These are phyloP conservation scores for Enteromius argenteus DNA, from an alignment of 2,797 vertebrate species.

Conservation along the genomic window DNA sequence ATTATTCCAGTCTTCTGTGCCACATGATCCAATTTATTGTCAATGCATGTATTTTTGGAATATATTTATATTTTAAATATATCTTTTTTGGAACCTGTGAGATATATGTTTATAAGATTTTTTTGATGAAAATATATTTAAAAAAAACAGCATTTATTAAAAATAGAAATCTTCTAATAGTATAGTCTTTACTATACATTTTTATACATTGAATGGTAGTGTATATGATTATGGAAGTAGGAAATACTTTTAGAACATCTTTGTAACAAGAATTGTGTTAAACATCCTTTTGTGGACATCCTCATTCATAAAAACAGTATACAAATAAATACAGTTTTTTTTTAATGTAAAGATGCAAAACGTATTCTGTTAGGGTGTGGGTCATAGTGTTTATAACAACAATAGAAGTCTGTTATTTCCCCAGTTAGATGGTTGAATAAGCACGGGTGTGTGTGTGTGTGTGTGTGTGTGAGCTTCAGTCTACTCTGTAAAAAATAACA, in stretches of 20 bases:
- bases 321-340: neutral
- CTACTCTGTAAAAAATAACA: neutral
- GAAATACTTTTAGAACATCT: neutral
- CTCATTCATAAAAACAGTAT: neutral
- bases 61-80: too few species aligned
- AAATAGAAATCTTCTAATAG: neutral
- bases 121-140: too few species aligned
- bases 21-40: neutral
- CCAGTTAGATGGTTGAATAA: neutral
- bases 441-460: accelerated
- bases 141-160: neutral
- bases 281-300: neutral
- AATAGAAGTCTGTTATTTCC: neutral
- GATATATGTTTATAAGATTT: too few species aligned
- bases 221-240: neutral
- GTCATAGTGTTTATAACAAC: neutral
- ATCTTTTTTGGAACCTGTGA: neutral
- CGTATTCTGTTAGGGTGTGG: neutral
- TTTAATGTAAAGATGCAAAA: neutral
- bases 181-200: neutral
- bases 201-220: neutral
- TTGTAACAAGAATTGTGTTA: neutral
- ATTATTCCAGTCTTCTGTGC: neutral
- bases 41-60: neutral
- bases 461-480: neutral